These are phyloP conservation scores for Mycteria americana DNA, from an alignment of 2,797 vertebrate species.

Conservation along the genomic window DNA sequence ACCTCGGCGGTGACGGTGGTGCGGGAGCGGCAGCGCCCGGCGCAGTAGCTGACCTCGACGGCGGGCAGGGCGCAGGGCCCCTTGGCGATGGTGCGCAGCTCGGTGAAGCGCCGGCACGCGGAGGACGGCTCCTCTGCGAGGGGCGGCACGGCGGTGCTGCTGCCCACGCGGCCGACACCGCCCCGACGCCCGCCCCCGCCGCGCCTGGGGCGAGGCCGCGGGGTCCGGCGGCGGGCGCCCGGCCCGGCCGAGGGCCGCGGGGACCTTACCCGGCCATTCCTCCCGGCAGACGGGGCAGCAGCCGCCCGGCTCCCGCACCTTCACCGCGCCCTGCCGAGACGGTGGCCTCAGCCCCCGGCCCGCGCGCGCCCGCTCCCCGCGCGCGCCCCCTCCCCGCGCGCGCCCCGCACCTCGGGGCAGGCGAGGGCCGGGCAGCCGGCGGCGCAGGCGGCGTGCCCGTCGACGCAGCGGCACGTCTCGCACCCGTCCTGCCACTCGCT, in stretches of 20 bases:
- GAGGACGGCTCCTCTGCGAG: slow-evolving; percentile 70
- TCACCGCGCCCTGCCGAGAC: slow-evolving; percentile 78
- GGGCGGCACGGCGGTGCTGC: too few species aligned
- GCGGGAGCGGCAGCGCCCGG: slow-evolving; percentile 85
- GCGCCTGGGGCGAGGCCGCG: neutral
- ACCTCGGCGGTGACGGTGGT: slow-evolving; percentile 88
- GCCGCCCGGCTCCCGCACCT: slow-evolving; percentile 79
- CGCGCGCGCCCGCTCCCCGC: neutral
- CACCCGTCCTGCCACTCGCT: slow-evolving; percentile 84
- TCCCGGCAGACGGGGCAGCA: slow-evolving; percentile 87
- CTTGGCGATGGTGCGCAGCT: slow-evolving; percentile 88
- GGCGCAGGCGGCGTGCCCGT: slow-evolving; percentile 77
- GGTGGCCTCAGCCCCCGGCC: neutral
- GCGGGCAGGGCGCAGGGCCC: slow-evolving; percentile 83
- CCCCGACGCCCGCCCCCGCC: neutral
- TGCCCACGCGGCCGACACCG: neutral
- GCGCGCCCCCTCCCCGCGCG: neutral
- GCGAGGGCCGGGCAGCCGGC: slow-evolving; percentile 73
- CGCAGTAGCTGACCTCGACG: slow-evolving; percentile 89
- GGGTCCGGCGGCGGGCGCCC: neutral
- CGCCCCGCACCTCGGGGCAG: slow-evolving; percentile 80
- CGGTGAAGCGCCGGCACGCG: slow-evolving; percentile 79
- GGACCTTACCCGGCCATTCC: slow-evolving; percentile 71
- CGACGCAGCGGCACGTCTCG: slow-evolving; percentile 79
- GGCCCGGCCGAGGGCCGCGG: neutral